A percentile compares a stretch with the other conserved stretches of the same genome.
Evolutionary conservation across 2,113 vertebrate species (phyloP).

Genomic region (Entelurus aequoreus): DNA sequence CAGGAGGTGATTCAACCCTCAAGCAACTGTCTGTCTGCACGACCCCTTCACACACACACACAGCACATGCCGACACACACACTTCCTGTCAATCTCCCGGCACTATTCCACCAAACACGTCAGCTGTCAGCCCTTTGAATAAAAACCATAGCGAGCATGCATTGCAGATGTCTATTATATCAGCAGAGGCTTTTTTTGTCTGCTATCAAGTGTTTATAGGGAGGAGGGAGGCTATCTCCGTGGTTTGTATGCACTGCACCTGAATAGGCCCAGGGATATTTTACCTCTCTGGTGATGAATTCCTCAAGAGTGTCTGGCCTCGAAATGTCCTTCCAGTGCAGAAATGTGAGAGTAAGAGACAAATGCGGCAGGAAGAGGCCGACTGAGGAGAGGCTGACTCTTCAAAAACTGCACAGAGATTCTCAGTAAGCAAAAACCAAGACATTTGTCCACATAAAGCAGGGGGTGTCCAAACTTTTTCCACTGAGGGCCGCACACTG

Average conservation of each 20-base stretch:
- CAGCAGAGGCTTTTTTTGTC: constrained; percentile 57
- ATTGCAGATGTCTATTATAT: constrained; percentile 32
- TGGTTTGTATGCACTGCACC: constrained; percentile 40
- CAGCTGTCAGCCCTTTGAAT: constrained; percentile 50
- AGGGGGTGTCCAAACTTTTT: too few relatives aligned
- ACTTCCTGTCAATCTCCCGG: constrained; percentile 47
- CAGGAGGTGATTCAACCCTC: constrained; percentile 47
- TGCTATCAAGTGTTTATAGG: constrained; percentile 47
- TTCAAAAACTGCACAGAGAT: constrained; percentile 40
- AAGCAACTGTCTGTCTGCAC: constrained; percentile 62
- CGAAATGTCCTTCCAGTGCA: constrained; percentile 40
- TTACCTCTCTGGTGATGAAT: constrained; percentile 48
- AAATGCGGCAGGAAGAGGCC: constrained; percentile 41
- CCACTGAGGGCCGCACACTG: too few relatives aligned
- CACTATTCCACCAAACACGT: constrained; percentile 27
- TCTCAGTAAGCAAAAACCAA: not conserved
- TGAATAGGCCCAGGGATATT: constrained; percentile 42
- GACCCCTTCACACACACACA: constrained; percentile 6
- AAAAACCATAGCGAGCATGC: constrained; percentile 24
- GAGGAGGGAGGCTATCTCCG: constrained; percentile 32
- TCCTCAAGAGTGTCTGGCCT: constrained; percentile 38
- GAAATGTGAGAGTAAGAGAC: constrained; percentile 16
- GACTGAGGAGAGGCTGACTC: constrained; percentile 36
- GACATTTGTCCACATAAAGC: too few relatives aligned
- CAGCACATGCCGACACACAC: constrained; percentile 12